Evolutionary conservation across 2,113 vertebrate species (phyloP).

Genomic region (Aegotheles bennettii): DNA sequence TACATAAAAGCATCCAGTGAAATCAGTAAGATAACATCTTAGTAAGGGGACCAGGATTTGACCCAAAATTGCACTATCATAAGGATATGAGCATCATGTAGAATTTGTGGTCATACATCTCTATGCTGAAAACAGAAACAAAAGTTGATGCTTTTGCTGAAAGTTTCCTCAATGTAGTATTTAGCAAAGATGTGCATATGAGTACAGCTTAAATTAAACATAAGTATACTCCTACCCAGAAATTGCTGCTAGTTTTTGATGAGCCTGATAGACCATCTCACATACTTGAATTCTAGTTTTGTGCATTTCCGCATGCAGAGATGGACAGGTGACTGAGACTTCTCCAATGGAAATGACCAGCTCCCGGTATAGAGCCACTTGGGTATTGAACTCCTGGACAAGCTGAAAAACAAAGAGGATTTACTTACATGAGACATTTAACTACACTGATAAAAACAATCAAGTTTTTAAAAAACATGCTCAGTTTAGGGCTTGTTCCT

Average conservation of each 20-base stretch:
- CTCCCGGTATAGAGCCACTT: constrained; percentile 95
- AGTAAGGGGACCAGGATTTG: not conserved
- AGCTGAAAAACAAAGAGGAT: constrained; percentile 79
- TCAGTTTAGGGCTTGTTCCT: not conserved
- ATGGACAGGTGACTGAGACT: constrained; percentile 85
- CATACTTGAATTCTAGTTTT: constrained; percentile 91
- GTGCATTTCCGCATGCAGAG: constrained; percentile 88
- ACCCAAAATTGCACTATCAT: not conserved
- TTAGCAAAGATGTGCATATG: not conserved
- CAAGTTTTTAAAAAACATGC: not conserved
- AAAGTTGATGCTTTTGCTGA: not conserved
- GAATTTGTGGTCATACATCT: not conserved
- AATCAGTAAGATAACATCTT: not conserved
- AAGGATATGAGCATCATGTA: not conserved
- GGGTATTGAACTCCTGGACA: constrained; percentile 97
- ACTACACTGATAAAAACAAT: not conserved
- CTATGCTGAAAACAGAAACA: not conserved
- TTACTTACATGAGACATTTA: constrained; percentile 20
- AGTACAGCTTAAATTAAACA: not conserved
- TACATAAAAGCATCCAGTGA: not conserved
- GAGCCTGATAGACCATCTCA: constrained; percentile 90
- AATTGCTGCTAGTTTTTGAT: constrained; percentile 93
- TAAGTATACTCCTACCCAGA: constrained; percentile 84
- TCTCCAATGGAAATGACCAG: constrained; percentile 97
- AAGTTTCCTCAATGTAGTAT: not conserved